Evolutionary conservation across 2,113 vertebrate genomes (phyloP).

Genomic region (Microcebus lehilahytsara): DNA sequence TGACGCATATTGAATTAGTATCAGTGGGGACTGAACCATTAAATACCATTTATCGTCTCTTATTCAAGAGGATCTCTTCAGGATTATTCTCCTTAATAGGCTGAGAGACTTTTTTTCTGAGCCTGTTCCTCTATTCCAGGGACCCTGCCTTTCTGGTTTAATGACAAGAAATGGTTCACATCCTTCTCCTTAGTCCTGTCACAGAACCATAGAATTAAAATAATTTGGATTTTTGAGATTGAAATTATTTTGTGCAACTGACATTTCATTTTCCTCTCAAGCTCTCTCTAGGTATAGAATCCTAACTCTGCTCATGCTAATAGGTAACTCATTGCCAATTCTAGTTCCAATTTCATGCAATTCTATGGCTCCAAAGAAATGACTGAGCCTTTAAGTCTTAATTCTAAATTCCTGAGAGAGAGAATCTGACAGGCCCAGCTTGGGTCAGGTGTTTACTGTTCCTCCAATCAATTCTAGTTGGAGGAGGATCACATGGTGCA

Average conservation of each 20-base stretch:
- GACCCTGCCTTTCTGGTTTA: neutral
- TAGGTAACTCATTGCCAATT: neutral
- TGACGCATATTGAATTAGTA: neutral
- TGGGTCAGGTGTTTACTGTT: neutral
- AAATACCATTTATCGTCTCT: neutral
- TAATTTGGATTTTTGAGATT: constrained; percentile 10
- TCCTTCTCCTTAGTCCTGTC: neutral
- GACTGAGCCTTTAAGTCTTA: neutral
- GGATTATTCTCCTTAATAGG: neutral
- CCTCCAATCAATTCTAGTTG: neutral
- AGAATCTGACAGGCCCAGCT: neutral
- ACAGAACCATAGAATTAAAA: neutral
- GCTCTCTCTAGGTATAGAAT: neutral
- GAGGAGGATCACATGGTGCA: neutral
- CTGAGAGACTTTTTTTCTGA: neutral
- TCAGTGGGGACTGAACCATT: neutral
- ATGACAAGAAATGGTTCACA: neutral
- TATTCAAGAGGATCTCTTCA: neutral
- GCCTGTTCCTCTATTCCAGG: neutral
- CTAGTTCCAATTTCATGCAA: neutral
- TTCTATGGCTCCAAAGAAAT: neutral
- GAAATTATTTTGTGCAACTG: neutral
- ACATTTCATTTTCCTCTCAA: constrained; percentile 21
- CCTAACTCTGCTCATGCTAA: neutral
- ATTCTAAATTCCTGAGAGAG: neutral